These are phyloP conservation scores for Helicolenus hilgendorfi DNA, from an alignment of 2,797 vertebrate species.

Conservation along the genomic window DNA sequence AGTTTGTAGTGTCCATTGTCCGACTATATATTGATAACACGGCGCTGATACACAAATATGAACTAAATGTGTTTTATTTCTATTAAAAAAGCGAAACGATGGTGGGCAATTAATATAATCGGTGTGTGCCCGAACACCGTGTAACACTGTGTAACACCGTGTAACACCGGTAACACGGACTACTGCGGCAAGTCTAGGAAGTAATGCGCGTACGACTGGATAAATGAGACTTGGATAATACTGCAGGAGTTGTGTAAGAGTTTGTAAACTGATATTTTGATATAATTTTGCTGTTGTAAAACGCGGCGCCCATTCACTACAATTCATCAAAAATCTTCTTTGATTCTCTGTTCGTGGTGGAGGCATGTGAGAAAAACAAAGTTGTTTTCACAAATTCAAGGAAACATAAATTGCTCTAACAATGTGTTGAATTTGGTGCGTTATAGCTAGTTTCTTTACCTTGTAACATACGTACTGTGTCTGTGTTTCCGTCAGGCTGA, in stretches of 20 bases:
- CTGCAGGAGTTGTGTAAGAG: background rate
- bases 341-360: background rate
- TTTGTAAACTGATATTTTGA: background rate
- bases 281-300: background rate
- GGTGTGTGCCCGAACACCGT: no score
- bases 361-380: background rate
- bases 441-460: background rate
- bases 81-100: no score
- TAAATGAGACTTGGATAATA: background rate
- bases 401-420: background rate
- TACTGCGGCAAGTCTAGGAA: background rate
- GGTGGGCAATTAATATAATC: no score
- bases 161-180: no score
- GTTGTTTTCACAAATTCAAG: background rate
- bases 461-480: slow-evolving; percentile 3
- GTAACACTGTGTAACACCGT: no score
- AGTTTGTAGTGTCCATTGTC: no score
- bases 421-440: background rate
- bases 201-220: background rate
- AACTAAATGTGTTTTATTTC: no score
- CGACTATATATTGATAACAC: no score
- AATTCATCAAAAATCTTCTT: background rate
- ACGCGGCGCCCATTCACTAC: background rate
- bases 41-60: no score
- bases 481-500: slow-evolving; percentile 91